These are phyloP conservation scores for Mormyrus lacerda DNA, from an alignment of 2,113 vertebrate genomes.

Conservation along the genomic window DNA sequence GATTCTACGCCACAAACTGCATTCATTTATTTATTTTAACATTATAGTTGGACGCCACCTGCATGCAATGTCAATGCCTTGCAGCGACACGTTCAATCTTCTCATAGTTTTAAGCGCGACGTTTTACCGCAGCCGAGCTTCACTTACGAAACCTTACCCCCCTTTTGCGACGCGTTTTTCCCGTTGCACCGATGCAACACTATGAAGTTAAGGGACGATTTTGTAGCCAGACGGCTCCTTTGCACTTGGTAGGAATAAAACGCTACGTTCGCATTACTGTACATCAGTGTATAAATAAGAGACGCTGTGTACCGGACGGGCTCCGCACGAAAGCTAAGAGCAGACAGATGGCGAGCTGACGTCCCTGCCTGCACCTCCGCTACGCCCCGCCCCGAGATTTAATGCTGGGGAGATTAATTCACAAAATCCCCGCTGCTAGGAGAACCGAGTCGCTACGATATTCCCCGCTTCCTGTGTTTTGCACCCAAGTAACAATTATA, in stretches of 20 bases:
- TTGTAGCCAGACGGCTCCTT: background rate
- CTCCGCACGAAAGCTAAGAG: slow-evolving; percentile 35
- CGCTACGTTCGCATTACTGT: background rate
- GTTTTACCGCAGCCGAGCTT: background rate
- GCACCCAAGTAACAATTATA: background rate
- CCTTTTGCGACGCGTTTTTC: background rate
- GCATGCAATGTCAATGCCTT: background rate
- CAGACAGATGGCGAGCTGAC: slow-evolving; percentile 48
- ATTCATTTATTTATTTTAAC: background rate
- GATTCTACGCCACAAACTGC: background rate
- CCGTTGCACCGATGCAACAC: background rate
- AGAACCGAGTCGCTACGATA: background rate
- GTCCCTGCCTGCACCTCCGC: slow-evolving; percentile 39
- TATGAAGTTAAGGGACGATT: background rate
- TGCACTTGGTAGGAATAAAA: background rate
- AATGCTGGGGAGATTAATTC: slow-evolving; percentile 50
- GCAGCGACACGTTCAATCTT: too few relatives aligned
- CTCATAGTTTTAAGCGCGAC: background rate
- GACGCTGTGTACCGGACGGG: slow-evolving; percentile 37
- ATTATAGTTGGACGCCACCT: background rate
- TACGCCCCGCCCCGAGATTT: slow-evolving; percentile 45
- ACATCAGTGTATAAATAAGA: background rate
- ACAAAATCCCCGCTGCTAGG: background rate
- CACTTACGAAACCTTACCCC: background rate
- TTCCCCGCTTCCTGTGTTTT: background rate